Percentiles rank a stretch among this genome's conserved stretches.
Conservation (phyloP, 1,140 invertebrate species). For the Drosophila baimaii region DNA sequence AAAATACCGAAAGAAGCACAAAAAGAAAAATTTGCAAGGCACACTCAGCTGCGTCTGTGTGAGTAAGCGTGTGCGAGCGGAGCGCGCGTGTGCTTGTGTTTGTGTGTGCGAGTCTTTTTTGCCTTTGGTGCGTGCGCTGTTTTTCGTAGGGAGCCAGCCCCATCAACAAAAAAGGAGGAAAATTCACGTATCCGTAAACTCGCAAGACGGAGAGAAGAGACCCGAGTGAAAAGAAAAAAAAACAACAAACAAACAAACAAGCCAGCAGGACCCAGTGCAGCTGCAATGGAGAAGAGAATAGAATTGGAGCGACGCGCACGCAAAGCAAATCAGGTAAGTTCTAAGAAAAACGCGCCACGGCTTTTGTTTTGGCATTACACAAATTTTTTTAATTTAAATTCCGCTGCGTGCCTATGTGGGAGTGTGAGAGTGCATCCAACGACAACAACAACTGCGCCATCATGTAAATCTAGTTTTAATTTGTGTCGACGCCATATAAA, state of each 20-base stretch:
- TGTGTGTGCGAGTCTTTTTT: slow-evolving; percentile 57
- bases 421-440: slow-evolving; percentile 28
- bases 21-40: slow-evolving; percentile 78
- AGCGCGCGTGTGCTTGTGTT: slow-evolving; percentile 28
- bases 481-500: slow-evolving; percentile 65
- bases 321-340: slow-evolving; percentile 91
- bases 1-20: slow-evolving; percentile 67
- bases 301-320: slow-evolving; percentile 94
- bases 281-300: slow-evolving; percentile 95
- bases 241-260: slow-evolving; percentile 28
- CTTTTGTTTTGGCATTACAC: slow-evolving; percentile 53
- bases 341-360: slow-evolving; percentile 68
- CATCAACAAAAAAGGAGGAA: slow-evolving; percentile 26
- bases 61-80: slow-evolving; percentile 32
- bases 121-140: slow-evolving; percentile 73
- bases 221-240: slow-evolving; percentile 32
- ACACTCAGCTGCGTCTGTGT: slow-evolving; percentile 56
- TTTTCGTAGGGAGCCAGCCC: slow-evolving; percentile 62
- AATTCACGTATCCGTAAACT: slow-evolving; percentile 38
- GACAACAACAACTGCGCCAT: slow-evolving; percentile 65
- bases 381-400: slow-evolving; percentile 41
- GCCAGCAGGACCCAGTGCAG: slow-evolving; percentile 69
- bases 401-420: slow-evolving; percentile 20
- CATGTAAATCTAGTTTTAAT: slow-evolving; percentile 79
- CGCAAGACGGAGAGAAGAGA: slow-evolving; percentile 43